Conservation (phyloP, 2,113 vertebrate genomes). For the Himantopus leucocephalus region DNA sequence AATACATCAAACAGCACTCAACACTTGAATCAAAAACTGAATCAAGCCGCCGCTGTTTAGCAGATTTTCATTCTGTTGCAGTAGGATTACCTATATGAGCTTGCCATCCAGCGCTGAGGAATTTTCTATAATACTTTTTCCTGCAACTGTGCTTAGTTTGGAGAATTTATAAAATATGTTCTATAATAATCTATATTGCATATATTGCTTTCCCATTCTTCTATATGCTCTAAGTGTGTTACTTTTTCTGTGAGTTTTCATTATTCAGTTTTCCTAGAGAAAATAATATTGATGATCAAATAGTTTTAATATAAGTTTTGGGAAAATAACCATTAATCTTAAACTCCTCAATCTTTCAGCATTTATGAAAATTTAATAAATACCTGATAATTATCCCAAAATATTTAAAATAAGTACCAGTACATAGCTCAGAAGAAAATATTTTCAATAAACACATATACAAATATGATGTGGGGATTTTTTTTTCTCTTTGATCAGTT, state of each 20-base stretch:
- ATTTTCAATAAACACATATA: neutral
- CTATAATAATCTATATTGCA: neutral
- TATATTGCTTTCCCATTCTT: neutral
- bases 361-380: neutral
- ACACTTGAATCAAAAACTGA: neutral
- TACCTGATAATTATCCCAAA: neutral
- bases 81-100: neutral
- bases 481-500: neutral
- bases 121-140: neutral
- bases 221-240: neutral
- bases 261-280: neutral
- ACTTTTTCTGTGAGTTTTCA: neutral
- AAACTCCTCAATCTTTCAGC: neutral
- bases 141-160: neutral
- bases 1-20: neutral
- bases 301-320: neutral
- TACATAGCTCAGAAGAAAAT: neutral
- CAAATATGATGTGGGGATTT: accelerated
- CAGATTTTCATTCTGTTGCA: neutral
- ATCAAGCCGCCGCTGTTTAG: neutral
- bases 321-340: neutral
- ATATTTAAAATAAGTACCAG: neutral
- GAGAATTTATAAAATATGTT: neutral
- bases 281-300: neutral
- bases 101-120: neutral